A percentile compares a stretch with the other conserved stretches of the same genome.
Conservation (phyloP, 1,140 invertebrate species). For the Heliconius hewitsoni region DNA sequence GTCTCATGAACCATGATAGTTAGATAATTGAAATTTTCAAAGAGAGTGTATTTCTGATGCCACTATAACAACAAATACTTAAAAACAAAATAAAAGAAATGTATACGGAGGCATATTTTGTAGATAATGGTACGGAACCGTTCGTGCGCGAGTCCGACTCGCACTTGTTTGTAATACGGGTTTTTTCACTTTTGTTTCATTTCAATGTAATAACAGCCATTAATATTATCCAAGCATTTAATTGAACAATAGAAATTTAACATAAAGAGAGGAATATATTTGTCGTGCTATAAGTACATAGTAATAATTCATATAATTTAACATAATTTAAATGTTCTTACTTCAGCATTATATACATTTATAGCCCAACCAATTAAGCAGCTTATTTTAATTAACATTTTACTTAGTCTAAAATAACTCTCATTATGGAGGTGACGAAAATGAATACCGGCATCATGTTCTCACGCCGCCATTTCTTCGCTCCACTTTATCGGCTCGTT, state of each 20-base stretch:
- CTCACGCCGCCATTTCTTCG: slow-evolving; percentile 19
- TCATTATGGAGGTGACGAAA: slow-evolving; percentile 16
- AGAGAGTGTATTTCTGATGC: background rate
- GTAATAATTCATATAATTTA: background rate
- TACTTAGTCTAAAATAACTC: background rate
- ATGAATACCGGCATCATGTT: slow-evolving; percentile 21
- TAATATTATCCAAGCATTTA: background rate
- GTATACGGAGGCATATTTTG: too few relatives aligned
- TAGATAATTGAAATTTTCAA: too few relatives aligned
- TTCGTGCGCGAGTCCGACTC: too few relatives aligned
- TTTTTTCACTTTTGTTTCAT: background rate
- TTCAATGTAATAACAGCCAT: background rate
- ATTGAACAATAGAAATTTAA: background rate
- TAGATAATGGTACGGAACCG: too few relatives aligned
- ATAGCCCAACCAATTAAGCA: background rate
- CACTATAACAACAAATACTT: too few relatives aligned
- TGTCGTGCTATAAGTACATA: too few relatives aligned
- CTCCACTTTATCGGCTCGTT: slow-evolving; percentile 30
- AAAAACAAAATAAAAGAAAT: too few relatives aligned
- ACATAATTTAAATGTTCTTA: background rate
- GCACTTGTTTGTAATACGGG: background rate
- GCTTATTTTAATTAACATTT: slow-evolving; percentile 3
- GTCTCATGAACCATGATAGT: too few relatives aligned
- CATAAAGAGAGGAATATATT: too few relatives aligned
- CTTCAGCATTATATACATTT: background rate